Evolutionary conservation across 2,888 invertebrate genomes (phyloP).

Genomic region (Ernsta delagoae): DNA sequence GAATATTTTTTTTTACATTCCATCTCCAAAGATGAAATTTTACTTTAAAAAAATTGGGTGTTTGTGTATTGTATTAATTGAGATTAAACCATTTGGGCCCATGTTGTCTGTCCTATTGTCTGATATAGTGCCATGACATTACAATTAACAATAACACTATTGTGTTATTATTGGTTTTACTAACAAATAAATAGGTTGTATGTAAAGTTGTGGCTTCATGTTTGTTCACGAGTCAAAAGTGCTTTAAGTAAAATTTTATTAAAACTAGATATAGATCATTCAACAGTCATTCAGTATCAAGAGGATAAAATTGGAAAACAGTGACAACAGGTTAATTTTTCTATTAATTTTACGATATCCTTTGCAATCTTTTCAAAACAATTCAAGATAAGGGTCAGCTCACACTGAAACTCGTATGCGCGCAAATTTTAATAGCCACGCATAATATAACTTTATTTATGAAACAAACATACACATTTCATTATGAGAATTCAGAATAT

Average conservation of each 20-base stretch:
- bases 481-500: too few species aligned
- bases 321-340: too few species aligned
- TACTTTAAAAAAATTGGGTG: constrained; percentile 43
- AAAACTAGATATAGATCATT: neutral
- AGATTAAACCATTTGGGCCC: constrained; percentile 44
- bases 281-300: neutral
- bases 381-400: too few species aligned
- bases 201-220: neutral
- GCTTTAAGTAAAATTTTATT: constrained; percentile 21
- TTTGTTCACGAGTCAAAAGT: constrained; percentile 11
- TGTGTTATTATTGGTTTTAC: constrained; percentile 30
- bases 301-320: neutral
- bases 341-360: too few species aligned
- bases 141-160: constrained; percentile 38
- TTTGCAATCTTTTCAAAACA: too few species aligned
- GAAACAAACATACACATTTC: too few species aligned
- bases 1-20: constrained; percentile 61
- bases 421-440: too few species aligned
- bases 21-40: constrained; percentile 56
- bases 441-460: too few species aligned
- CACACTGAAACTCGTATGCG: too few species aligned
- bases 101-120: constrained; percentile 48
- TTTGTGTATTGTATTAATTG: constrained; percentile 39
- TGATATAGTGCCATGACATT: constrained; percentile 54
- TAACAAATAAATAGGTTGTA: neutral